These are phyloP conservation scores for Cantharis flavilabris DNA, from an alignment of 2,888 invertebrate genomes.

Conservation along the genomic window DNA sequence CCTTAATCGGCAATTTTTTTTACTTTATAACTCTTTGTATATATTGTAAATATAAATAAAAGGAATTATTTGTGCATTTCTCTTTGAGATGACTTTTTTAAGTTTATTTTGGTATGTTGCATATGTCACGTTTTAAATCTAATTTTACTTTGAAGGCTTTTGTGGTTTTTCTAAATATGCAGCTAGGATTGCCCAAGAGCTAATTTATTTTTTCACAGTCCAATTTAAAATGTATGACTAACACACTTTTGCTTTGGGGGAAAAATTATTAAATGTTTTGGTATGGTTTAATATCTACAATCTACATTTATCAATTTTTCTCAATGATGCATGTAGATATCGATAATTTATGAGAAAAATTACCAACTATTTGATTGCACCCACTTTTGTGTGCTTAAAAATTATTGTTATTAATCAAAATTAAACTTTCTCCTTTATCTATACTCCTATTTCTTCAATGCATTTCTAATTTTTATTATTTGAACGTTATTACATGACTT, in stretches of 20 bases:
- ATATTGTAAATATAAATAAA: neutral
- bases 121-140: neutral
- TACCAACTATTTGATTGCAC: neutral
- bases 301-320: neutral
- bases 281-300: neutral
- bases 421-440: conserved; percentile 14
- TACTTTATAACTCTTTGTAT: neutral
- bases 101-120: neutral
- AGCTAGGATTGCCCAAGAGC: neutral
- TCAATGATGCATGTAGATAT: neutral
- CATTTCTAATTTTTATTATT: neutral
- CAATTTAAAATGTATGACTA: neutral
- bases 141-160: neutral
- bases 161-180: neutral
- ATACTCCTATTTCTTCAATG: neutral
- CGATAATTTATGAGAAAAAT: neutral
- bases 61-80: neutral
- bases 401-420: conserved; percentile 9
- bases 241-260: neutral
- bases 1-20: too few relatives aligned
- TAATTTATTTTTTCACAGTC: neutral
- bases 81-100: neutral
- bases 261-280: neutral
- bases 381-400: conserved; percentile 9
- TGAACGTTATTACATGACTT: neutral